Percentiles rank a stretch among this genome's conserved stretches.
These are phyloP conservation scores for Hypotaenidia philippensis DNA, from an alignment of 2,797 vertebrate species.

Conservation along the genomic window DNA sequence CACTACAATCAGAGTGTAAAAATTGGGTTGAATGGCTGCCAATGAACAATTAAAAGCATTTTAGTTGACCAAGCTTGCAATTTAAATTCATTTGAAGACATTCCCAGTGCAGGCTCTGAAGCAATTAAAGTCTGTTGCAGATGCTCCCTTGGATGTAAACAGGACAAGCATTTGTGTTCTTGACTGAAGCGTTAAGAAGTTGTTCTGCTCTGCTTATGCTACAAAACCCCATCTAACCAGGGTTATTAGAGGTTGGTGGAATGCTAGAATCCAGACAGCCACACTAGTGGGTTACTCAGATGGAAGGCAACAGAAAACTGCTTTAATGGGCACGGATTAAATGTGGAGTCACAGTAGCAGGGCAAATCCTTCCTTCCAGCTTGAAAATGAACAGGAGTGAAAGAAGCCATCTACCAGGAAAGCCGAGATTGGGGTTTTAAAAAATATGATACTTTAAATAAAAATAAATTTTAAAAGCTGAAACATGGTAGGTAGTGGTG, in stretches of 20 bases:
- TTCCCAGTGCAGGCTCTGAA: not conserved
- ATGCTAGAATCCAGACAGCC: not conserved
- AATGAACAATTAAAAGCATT: constrained; percentile 53
- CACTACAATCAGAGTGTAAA: not conserved
- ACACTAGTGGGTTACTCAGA: not conserved
- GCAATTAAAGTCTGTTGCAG: not conserved
- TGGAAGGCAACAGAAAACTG: not conserved
- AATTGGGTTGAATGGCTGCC: constrained; percentile 9
- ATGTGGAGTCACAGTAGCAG: not conserved
- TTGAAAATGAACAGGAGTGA: not conserved
- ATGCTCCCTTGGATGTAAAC: not conserved
- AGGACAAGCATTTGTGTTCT: not conserved
- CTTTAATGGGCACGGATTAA: not conserved
- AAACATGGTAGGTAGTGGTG: not conserved
- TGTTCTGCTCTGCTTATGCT: not conserved
- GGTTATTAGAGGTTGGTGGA: not conserved
- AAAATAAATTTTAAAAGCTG: not conserved
- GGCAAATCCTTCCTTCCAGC: not conserved
- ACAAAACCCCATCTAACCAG: not conserved
- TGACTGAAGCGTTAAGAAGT: not conserved
- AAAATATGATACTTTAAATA: not conserved
- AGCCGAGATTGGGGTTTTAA: not conserved
- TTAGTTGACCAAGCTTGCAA: constrained; percentile 15
- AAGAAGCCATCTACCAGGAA: not conserved
- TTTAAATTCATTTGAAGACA: constrained; percentile 39